These are phyloP conservation scores for Tetrao urogallus DNA, from an alignment of 2,113 vertebrate genomes.

Conservation along the genomic window DNA sequence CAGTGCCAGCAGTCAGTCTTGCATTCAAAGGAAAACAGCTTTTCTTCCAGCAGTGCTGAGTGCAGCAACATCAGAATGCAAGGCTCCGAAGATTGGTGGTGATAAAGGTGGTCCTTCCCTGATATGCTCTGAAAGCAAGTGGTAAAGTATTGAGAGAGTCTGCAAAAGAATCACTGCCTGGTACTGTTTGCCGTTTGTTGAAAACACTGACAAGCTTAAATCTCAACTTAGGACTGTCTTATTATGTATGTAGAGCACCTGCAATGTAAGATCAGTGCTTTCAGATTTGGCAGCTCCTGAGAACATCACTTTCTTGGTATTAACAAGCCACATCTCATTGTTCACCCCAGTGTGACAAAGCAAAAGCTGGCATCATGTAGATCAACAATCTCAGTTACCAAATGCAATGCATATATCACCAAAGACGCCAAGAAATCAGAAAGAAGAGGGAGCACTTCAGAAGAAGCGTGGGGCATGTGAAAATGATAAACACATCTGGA, in stretches of 20 bases:
- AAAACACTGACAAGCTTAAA: background rate
- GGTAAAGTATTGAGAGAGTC: background rate
- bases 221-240: background rate
- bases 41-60: background rate
- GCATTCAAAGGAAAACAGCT: background rate
- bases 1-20: background rate
- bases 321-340: background rate
- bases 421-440: background rate
- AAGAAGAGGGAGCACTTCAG: background rate
- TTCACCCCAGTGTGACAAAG: background rate
- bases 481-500: conserved; percentile 6
- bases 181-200: background rate
- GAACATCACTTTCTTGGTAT: background rate
- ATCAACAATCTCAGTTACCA: background rate
- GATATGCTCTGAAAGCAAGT: background rate
- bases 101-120: background rate
- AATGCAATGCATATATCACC: background rate
- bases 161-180: background rate
- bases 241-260: background rate
- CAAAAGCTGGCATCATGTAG: background rate
- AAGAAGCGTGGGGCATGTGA: background rate
- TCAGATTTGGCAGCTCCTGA: background rate
- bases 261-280: background rate
- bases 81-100: background rate
- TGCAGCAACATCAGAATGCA: background rate